Evolutionary conservation across 2,113 vertebrate genomes (phyloP).

Genomic region (Albula glossodonta): DNA sequence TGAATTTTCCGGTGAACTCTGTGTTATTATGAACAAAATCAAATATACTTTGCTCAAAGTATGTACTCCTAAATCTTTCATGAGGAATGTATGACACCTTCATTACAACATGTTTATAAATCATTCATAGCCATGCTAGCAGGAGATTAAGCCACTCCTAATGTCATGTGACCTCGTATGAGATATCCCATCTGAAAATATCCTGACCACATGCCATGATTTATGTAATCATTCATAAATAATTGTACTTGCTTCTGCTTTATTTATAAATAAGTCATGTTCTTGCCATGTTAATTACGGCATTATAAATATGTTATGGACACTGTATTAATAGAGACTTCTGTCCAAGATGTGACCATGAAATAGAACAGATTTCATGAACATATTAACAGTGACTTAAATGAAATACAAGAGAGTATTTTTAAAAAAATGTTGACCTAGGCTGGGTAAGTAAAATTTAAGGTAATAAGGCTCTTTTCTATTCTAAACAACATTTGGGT

Average conservation of each 20-base stretch:
- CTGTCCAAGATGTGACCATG: background rate
- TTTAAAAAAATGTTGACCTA: background rate
- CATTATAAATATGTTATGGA: background rate
- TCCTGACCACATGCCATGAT: background rate
- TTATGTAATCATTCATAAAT: background rate
- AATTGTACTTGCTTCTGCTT: background rate
- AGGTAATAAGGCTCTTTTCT: background rate
- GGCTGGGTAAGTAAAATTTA: background rate
- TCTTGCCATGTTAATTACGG: background rate
- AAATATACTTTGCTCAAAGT: background rate
- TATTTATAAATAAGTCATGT: background rate
- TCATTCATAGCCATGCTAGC: background rate
- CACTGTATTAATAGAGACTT: background rate
- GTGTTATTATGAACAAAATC: background rate
- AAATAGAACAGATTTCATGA: background rate
- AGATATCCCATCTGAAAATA: background rate
- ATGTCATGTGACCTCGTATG: background rate
- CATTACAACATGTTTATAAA: background rate
- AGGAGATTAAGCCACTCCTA: background rate
- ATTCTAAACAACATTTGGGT: background rate
- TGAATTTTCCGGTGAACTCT: background rate
- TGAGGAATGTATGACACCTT: background rate
- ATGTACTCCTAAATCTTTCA: background rate
- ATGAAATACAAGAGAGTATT: too few species aligned
- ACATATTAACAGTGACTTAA: background rate